phyloP scores from a whole-genome alignment of 2,113 vertebrate species.

The Emberiza fucata region DNA sequence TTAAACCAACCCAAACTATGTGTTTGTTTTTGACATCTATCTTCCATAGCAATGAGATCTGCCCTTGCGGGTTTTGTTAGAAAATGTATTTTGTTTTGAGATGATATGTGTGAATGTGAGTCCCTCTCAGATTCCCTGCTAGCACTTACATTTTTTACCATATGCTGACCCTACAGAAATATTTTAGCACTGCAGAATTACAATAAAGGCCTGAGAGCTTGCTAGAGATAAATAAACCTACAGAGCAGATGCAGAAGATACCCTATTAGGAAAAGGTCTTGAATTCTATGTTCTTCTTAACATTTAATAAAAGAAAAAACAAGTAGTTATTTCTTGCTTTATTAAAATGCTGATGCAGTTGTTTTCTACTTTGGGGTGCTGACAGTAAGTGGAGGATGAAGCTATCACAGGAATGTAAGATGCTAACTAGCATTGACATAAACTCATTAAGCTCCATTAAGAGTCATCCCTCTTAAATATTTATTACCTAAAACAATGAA shows the following conservation, averaged over 20 bases:
- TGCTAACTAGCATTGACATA: neutral
- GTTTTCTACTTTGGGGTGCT: neutral
- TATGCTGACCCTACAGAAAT: neutral
- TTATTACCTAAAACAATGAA: neutral
- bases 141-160: neutral
- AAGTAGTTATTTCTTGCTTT: neutral
- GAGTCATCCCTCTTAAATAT: neutral
- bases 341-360: neutral
- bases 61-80: neutral
- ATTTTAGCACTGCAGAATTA: neutral
- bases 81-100: neutral
- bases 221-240: neutral
- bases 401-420: neutral
- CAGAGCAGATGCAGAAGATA: neutral
- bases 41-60: neutral
- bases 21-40: neutral
- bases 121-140: neutral
- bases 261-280: neutral
- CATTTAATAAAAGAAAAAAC: neutral
- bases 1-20: neutral
- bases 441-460: neutral
- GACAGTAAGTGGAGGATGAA: neutral
- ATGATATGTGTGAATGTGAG: neutral
- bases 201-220: neutral
- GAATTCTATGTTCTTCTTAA: neutral